A percentile compares a stretch with the other conserved stretches of the same genome.
phyloP scores from a whole-genome alignment of 2,797 vertebrate genomes.

The Chanos chanos region DNA sequence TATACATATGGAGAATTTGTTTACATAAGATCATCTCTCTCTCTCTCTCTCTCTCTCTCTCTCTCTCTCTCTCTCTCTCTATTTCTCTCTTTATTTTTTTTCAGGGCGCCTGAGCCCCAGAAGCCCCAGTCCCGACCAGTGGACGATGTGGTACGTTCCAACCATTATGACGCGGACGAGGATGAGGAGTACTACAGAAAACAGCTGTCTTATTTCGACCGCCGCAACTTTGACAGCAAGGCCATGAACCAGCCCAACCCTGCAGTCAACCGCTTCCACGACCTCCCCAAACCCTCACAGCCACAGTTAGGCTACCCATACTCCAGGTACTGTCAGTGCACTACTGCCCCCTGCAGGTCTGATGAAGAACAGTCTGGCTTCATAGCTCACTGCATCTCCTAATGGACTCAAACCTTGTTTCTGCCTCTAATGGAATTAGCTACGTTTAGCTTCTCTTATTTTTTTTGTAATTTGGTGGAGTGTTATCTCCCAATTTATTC shows the following conservation, averaged over 20 bases:
- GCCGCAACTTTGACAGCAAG: conserved; percentile 91
- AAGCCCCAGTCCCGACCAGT: conserved; percentile 86
- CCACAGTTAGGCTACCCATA: conserved; percentile 83
- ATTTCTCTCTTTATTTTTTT: neutral
- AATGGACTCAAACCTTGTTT: too few relatives aligned
- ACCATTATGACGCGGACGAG: conserved; percentile 91
- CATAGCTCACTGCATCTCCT: too few relatives aligned
- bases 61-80: neutral
- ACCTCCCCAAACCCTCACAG: conserved; percentile 76
- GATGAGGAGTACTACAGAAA: conserved; percentile 97
- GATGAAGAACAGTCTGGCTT: too few relatives aligned
- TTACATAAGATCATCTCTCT: neutral
- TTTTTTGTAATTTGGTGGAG: too few relatives aligned
- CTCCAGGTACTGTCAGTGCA: conserved; percentile 64
- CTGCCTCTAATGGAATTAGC: too few relatives aligned
- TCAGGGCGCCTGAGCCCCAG: conserved; percentile 90
- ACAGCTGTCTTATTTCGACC: conserved; percentile 95
- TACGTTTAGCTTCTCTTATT: too few relatives aligned
- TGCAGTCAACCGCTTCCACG: conserved; percentile 79
- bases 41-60: conserved; percentile 10
- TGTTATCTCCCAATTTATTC: too few relatives aligned
- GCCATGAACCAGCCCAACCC: conserved; percentile 70
- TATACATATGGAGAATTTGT: too few relatives aligned
- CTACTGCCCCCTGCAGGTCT: too few relatives aligned
- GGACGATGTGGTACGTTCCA: conserved; percentile 84